Evolutionary conservation across 2,797 vertebrate species (phyloP).

Genomic region (Melanotaenia trifasciata): DNA sequence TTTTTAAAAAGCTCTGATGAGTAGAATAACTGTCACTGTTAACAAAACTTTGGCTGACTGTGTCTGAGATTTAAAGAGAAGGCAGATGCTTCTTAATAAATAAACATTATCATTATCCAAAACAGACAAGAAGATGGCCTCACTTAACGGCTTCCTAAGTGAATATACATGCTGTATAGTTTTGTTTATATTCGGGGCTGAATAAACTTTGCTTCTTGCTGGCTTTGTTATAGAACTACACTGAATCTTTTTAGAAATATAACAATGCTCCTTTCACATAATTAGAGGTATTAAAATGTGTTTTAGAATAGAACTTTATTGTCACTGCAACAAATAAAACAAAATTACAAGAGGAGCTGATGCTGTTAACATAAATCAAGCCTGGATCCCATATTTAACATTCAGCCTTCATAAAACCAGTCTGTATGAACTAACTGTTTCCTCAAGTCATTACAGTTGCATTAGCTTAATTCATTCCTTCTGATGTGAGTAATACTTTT

Average conservation of each 20-base stretch:
- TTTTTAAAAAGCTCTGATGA: not conserved
- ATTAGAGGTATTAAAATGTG: not conserved
- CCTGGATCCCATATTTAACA: not conserved
- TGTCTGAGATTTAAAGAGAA: not conserved
- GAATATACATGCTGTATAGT: not conserved
- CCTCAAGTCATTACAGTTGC: not conserved
- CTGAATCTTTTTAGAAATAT: not conserved
- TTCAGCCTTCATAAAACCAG: not conserved
- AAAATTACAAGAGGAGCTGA: not conserved
- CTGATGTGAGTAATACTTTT: not conserved
- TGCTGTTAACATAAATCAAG: not conserved
- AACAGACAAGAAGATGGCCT: not conserved
- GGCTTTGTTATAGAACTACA: not conserved
- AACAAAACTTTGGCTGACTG: slow-evolving; percentile 1
- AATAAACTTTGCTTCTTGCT: not conserved
- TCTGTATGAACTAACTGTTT: too few species aligned
- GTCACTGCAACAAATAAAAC: too few species aligned
- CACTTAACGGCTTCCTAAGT: not conserved
- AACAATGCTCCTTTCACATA: not conserved
- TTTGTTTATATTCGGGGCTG: not conserved
- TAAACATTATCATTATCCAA: slow-evolving; percentile 2
- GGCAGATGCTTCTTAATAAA: not conserved
- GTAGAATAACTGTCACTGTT: not conserved
- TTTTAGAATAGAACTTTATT: too few species aligned
- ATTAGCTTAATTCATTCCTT: not conserved